These are phyloP conservation scores for Amiota communis DNA, from an alignment of 2,888 invertebrate species.

Conservation along the genomic window DNA sequence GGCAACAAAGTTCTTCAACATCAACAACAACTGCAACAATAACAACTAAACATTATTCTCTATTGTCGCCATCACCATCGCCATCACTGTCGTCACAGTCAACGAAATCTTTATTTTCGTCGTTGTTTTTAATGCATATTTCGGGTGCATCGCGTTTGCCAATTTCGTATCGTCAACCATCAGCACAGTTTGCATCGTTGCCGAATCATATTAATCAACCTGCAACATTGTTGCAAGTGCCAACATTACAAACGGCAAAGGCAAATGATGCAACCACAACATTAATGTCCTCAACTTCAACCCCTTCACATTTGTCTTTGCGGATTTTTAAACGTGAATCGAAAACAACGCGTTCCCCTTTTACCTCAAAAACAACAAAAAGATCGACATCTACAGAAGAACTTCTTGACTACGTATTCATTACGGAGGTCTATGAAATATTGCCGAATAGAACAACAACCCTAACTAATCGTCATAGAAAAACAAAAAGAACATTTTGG, in stretches of 20 bases:
- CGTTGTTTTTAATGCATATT: slow-evolving; percentile 33
- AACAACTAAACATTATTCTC: not conserved
- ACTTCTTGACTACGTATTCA: slow-evolving; percentile 59
- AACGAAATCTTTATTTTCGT: slow-evolving; percentile 2
- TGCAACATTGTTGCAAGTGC: slow-evolving; percentile 65
- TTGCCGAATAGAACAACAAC: slow-evolving; percentile 26
- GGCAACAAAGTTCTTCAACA: slow-evolving; percentile 25
- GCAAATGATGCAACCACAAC: slow-evolving; percentile 38
- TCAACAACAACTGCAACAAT: slow-evolving; percentile 18
- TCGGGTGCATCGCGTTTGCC: slow-evolving; percentile 30
- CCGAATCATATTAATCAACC: slow-evolving; percentile 66
- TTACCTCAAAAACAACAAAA: slow-evolving; percentile 45
- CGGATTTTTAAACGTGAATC: slow-evolving; percentile 66
- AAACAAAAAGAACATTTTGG: slow-evolving; percentile 58
- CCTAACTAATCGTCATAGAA: slow-evolving; percentile 22
- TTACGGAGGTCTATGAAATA: slow-evolving; percentile 60
- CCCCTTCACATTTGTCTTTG: slow-evolving; percentile 42
- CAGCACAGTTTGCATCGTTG: slow-evolving; percentile 56
- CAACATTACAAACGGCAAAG: slow-evolving; percentile 49
- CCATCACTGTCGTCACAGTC: slow-evolving; percentile 11
- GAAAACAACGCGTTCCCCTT: slow-evolving; percentile 56
- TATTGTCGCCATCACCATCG: slow-evolving; percentile 19
- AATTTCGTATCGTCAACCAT: slow-evolving; percentile 32
- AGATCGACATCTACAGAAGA: slow-evolving; percentile 47
- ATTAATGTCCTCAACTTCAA: slow-evolving; percentile 37